phyloP scores from a whole-genome alignment of 2,113 vertebrate species.

The Tragelaphus scriptus region DNA sequence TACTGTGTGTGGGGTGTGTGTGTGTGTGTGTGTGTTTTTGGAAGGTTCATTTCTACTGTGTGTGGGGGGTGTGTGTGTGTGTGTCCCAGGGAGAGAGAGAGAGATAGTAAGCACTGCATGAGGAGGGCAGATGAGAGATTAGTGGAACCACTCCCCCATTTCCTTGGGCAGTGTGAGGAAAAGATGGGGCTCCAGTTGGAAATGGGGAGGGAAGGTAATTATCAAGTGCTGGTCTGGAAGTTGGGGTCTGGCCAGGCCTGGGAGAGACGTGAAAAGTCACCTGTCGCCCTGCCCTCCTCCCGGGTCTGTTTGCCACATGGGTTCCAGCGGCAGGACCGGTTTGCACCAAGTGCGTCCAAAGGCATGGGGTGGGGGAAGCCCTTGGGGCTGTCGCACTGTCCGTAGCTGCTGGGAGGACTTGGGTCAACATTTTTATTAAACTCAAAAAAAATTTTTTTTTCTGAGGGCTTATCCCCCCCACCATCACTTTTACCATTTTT shows the following conservation, averaged over 20 bases:
- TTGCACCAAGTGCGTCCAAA: slow-evolving; percentile 49
- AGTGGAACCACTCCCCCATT: slow-evolving; percentile 25
- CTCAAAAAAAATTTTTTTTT: neutral
- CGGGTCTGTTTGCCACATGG: slow-evolving; percentile 45
- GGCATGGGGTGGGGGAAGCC: neutral
- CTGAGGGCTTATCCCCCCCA: neutral
- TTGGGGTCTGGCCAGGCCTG: slow-evolving; percentile 13
- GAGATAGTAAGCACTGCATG: neutral
- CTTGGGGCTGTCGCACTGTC: slow-evolving; percentile 2
- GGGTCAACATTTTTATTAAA: neutral
- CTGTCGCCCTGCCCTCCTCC: slow-evolving; percentile 60
- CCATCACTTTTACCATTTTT: slow-evolving; percentile 1
- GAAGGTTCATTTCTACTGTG: too few species aligned
- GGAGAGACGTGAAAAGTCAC: slow-evolving; percentile 58
- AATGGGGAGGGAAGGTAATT: neutral
- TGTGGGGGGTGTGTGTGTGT: neutral
- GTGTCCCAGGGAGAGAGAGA: neutral
- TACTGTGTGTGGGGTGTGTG: neutral
- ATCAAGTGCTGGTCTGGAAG: neutral
- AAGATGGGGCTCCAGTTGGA: slow-evolving; percentile 32
- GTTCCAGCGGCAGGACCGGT: slow-evolving; percentile 58
- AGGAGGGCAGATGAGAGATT: slow-evolving; percentile 23
- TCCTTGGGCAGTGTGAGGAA: neutral
- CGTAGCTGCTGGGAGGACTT: slow-evolving; percentile 24
- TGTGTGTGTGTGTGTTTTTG: too few species aligned